phyloP scores from a whole-genome alignment of 2,113 vertebrate genomes.

The Puntigrus tetrazona region DNA sequence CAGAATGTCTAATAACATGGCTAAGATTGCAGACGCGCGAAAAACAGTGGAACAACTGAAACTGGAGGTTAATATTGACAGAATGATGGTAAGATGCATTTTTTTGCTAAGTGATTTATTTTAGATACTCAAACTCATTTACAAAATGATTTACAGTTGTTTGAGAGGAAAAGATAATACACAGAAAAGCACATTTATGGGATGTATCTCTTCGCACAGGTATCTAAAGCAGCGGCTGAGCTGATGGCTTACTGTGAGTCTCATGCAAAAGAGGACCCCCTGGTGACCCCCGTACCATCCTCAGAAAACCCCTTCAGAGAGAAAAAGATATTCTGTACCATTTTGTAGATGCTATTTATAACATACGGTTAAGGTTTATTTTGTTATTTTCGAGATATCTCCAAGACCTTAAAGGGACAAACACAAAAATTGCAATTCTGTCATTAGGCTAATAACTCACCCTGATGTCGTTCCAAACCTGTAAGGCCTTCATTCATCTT shows the following conservation, averaged over 20 bases:
- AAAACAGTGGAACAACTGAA: conserved; percentile 89
- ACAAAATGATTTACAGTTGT: background rate
- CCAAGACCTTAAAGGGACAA: background rate
- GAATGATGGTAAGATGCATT: conserved; percentile 83
- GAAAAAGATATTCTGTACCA: conserved; percentile 83
- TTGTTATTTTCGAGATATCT: background rate
- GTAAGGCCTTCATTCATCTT: too few species aligned
- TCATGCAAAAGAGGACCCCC: conserved; percentile 83
- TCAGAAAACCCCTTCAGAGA: conserved; percentile 88
- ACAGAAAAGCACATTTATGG: background rate
- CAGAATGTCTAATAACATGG: conserved; percentile 91
- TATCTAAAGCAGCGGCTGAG: conserved; percentile 87
- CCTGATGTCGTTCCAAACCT: too few species aligned
- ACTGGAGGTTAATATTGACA: conserved; percentile 88
- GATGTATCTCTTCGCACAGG: conserved; percentile 65
- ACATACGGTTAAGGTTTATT: background rate
- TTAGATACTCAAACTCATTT: background rate
- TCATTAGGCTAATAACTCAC: too few species aligned
- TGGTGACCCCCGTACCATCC: conserved; percentile 78
- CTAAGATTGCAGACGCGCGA: conserved; percentile 88
- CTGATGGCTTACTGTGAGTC: conserved; percentile 85
- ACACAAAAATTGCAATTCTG: too few species aligned
- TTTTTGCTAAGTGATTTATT: background rate
- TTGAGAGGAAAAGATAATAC: background rate
- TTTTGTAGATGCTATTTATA: conserved; percentile 71